Percentiles rank a stretch among this genome's conserved stretches.
phyloP scores from a whole-genome alignment of 2,113 vertebrate species.

The Meleagris gallopavo region DNA sequence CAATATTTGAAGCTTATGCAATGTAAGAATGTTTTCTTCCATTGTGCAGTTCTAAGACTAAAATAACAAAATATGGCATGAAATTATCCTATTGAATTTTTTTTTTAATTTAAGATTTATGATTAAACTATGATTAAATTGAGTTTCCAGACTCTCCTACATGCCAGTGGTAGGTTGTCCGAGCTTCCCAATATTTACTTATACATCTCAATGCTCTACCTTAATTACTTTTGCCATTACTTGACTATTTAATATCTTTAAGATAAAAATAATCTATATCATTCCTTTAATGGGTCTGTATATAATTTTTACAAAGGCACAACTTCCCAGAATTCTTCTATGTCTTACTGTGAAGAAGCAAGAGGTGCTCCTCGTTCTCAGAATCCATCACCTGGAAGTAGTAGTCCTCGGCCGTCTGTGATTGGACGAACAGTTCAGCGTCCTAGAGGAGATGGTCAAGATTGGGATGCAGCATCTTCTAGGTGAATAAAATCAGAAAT shows the following conservation, averaged over 20 bases:
- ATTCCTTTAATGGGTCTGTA: background rate
- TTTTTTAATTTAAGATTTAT: background rate
- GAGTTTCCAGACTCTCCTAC: background rate
- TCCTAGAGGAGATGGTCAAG: conserved; percentile 93
- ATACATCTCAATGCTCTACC: background rate
- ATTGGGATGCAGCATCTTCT: conserved; percentile 90
- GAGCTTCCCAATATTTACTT: background rate
- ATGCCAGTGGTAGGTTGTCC: background rate
- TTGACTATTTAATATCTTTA: background rate
- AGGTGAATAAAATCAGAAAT: conserved; percentile 79
- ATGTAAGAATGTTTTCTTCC: background rate
- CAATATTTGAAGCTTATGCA: background rate
- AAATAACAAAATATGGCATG: background rate
- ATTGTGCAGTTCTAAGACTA: background rate
- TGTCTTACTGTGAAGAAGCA: conserved; percentile 86
- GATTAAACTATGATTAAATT: background rate
- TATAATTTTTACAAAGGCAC: conserved; percentile 76
- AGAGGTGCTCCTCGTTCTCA: conserved; percentile 81
- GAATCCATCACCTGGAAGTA: conserved; percentile 85
- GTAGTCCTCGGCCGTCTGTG: conserved; percentile 91
- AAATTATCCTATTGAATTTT: background rate
- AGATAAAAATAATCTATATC: background rate
- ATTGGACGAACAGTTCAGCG: conserved; percentile 90
- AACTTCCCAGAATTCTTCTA: conserved; percentile 92
- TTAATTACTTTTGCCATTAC: background rate